These are phyloP conservation scores for Tychaedon coryphoeus DNA, from an alignment of 2,113 vertebrate species.

Conservation along the genomic window DNA sequence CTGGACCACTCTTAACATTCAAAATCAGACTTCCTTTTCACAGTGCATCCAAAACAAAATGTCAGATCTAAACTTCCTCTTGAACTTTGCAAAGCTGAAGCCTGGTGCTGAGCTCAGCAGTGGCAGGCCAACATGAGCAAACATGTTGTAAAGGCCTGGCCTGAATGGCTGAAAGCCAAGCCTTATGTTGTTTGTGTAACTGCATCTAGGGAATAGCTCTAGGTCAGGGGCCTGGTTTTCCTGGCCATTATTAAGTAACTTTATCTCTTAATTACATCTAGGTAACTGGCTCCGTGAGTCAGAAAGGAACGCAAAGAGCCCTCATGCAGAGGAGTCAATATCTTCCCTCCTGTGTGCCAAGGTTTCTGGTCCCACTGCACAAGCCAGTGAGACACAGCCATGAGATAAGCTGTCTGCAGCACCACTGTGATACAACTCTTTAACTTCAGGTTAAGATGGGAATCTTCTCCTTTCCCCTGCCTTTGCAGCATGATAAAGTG, in stretches of 20 bases:
- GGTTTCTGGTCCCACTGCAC: accelerated
- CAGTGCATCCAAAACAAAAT: background rate
- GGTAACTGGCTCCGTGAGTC: background rate
- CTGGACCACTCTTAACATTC: background rate
- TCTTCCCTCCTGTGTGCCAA: background rate
- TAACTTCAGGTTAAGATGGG: background rate
- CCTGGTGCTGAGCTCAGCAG: background rate
- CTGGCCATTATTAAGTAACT: background rate
- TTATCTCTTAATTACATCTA: background rate
- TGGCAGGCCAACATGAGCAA: background rate
- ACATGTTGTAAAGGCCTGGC: background rate
- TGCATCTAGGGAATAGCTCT: background rate
- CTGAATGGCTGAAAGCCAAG: background rate
- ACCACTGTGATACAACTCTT: background rate
- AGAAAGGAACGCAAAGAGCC: background rate
- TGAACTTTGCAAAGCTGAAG: background rate
- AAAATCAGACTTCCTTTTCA: background rate
- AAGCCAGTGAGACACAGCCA: accelerated
- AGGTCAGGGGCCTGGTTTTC: background rate
- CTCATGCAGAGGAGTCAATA: background rate
- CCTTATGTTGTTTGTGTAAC: background rate
- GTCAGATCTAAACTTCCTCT: background rate
- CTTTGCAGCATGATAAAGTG: background rate
- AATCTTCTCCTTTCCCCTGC: background rate
- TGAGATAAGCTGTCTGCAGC: no score